Evolutionary conservation across 2,113 vertebrate species (phyloP), one percentile per base, ranked within the genome.

Genomic region (Ahaetulla prasina): DNA sequence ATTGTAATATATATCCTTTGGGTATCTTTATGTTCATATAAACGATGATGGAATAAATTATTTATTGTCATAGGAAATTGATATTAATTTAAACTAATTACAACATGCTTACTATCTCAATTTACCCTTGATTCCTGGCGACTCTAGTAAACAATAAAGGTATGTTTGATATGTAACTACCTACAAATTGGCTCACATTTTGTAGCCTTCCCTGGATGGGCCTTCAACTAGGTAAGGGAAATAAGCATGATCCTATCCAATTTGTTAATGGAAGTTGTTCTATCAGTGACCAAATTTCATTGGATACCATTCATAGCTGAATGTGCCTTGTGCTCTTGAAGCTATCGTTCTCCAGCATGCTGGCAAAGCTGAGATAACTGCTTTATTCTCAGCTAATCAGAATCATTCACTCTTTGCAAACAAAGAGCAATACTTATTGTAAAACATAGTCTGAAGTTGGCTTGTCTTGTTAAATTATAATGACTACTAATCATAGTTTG

Each of bases 101-200:
- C 14, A 6, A n/a, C 14, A 39, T 43, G 39, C 9, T 68, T 39
- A 23, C 50, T 43, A 80, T 43, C 53, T 90, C 30, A 52, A 22
- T 84, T 74, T 90, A 68, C 60, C 16, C 27, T 39, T 39, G 20
- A 57, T 89, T 57, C 22, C 12, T 55, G 53, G 25, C 2, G 3
- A 30, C 6, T 47, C 39, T 96, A 96, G 94, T 95, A 96, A 95
- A 90, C 14, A 96, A 97, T 96, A 96, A 87, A 92, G 95, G 96
- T 94, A 45, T 89, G 4, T 39, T 47, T 39, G 45, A 88, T 88
- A 54, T 94, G 25, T 25, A 57, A 18, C 4, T 49, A 8, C 4
- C 57, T 47, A 49, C 57, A 89, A 60, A 89, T 68, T 89, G 43
- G 18, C 8, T 89, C 18, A 18, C 47, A 8, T 57, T 50, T 12